A percentile compares a stretch with the other conserved stretches of the same genome.
phyloP scores from a whole-genome alignment of 2,888 invertebrate species.

The Chrysolina americana region DNA sequence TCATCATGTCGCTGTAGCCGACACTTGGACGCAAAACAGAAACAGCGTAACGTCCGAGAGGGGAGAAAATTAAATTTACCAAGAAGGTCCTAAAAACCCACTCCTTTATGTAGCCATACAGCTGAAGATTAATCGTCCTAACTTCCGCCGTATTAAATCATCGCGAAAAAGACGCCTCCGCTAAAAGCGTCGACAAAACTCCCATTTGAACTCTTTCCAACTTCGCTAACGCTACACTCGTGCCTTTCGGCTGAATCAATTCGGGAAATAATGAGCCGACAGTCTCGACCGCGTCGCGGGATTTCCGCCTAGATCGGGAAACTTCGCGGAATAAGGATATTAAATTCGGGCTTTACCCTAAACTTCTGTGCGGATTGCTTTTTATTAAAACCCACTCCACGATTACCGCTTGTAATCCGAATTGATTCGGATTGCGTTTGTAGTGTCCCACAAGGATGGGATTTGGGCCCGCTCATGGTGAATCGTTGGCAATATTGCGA shows the following conservation, averaged over 20 bases:
- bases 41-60: not conserved
- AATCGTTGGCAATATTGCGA: too few species aligned
- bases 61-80: not conserved
- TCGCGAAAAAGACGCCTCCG: not conserved
- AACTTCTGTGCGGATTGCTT: not conserved
- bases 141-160: constrained; percentile 6
- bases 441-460: too few species aligned
- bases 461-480: too few species aligned
- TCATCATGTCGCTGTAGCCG: too few species aligned
- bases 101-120: not conserved
- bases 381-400: not conserved
- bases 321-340: not conserved
- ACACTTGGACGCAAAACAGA: too few species aligned
- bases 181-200: constrained; percentile 11
- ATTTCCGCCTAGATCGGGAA: not conserved
- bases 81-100: not conserved
- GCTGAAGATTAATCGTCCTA: not conserved
- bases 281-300: not conserved
- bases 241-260: not conserved
- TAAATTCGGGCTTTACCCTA: not conserved
- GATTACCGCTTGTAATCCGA: too few species aligned
- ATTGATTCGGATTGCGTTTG: too few species aligned
- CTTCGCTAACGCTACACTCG: not conserved
- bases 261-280: not conserved
- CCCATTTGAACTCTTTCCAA: constrained; percentile 14